Evolutionary conservation across 2,888 invertebrate genomes (phyloP).

Genomic region (Lingula anatina): DNA sequence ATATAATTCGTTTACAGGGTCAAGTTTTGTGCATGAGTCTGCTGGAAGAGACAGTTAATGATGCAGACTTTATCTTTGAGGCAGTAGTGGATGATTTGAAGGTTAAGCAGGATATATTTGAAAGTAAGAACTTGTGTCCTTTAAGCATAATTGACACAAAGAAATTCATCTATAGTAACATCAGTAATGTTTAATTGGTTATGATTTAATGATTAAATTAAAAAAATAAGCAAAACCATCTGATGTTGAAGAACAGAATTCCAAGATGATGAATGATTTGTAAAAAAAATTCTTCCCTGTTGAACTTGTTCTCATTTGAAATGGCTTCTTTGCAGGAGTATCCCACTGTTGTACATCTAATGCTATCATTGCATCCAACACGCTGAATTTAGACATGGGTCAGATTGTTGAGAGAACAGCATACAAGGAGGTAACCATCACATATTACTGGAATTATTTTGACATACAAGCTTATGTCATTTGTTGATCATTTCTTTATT

Average conservation of each 20-base stretch:
- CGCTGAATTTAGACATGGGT: constrained; percentile 44
- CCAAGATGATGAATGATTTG: no score
- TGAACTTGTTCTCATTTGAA: background rate
- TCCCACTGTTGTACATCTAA: constrained; percentile 40
- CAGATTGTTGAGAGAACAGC: constrained; percentile 38
- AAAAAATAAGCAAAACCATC: no score
- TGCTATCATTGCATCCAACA: constrained; percentile 48
- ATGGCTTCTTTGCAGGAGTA: constrained; percentile 25
- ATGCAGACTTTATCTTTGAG: constrained; percentile 54
- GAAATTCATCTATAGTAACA: no score
- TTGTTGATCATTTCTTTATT: background rate
- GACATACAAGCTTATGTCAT: background rate
- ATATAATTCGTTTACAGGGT: constrained; percentile 46
- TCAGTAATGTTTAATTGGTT: no score
- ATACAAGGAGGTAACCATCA: constrained; percentile 38
- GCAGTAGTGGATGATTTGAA: constrained; percentile 51
- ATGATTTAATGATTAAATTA: no score
- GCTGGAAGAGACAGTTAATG: constrained; percentile 52
- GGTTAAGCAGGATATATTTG: constrained; percentile 51
- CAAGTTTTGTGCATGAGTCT: constrained; percentile 51
- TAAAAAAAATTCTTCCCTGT: background rate
- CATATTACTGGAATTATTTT: no score
- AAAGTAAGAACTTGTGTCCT: no score
- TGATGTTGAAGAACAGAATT: no score
- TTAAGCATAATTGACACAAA: no score